phyloP scores from a whole-genome alignment of 2,888 invertebrate genomes.

The Drosophila anomelani region DNA sequence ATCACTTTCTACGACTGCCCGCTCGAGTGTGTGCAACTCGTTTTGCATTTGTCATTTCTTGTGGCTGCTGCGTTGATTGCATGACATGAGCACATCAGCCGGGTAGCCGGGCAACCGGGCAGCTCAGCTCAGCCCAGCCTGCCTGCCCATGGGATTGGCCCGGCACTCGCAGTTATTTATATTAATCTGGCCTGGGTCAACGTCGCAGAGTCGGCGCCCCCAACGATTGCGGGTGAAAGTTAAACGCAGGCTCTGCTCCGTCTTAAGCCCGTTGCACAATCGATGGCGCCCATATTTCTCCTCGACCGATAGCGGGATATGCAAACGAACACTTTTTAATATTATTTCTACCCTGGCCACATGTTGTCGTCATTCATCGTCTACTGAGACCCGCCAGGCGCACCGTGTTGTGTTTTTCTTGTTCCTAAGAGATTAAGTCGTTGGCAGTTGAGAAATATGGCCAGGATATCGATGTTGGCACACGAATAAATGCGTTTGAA shows the following conservation, averaged over 20 bases:
- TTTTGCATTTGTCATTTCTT: slow-evolving; percentile 55
- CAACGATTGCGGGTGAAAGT: slow-evolving; percentile 69
- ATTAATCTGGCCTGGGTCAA: slow-evolving; percentile 78
- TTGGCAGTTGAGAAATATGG: slow-evolving; percentile 67
- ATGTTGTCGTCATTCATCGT: slow-evolving; percentile 61
- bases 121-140: slow-evolving; percentile 2
- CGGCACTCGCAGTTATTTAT: slow-evolving; percentile 75
- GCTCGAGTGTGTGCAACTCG: slow-evolving; percentile 37
- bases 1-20: slow-evolving; percentile 50
- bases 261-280: slow-evolving; percentile 68
- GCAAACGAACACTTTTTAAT: slow-evolving; percentile 30
- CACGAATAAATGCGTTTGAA: slow-evolving; percentile 2
- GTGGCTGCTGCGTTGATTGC: slow-evolving; percentile 63
- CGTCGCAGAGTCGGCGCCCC: slow-evolving; percentile 31
- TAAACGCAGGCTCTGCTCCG: slow-evolving; percentile 35
- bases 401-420: slow-evolving; percentile 12
- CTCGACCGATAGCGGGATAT: slow-evolving; percentile 46
- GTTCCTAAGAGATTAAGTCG: slow-evolving; percentile 41
- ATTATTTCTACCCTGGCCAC: slow-evolving; percentile 55
- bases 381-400: slow-evolving; percentile 45
- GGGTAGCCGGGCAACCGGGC: slow-evolving; percentile 47
- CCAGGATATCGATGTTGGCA: slow-evolving; percentile 37
- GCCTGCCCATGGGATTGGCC: slow-evolving; percentile 26
- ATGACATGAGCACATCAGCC: slow-evolving; percentile 76
- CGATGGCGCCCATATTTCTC: slow-evolving; percentile 67